Base-by-base conservation (phyloP, 2,797 vertebrate species). In the Mustela erminea region DNA sequence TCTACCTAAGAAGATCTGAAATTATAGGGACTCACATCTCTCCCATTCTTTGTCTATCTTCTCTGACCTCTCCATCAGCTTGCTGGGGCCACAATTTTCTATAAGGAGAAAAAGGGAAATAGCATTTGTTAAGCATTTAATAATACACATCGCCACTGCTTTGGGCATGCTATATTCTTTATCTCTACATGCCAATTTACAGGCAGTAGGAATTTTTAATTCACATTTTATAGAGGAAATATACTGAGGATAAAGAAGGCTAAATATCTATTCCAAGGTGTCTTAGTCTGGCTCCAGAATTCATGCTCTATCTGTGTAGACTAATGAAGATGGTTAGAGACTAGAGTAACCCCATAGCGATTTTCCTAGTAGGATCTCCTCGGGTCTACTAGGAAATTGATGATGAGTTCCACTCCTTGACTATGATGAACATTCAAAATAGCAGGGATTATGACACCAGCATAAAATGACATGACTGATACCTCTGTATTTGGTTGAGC, bases 201-300 rank as follows among this genome's bases (percentile, higher is more conserved):
- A 72, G 17, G 58, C n/a, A 80, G 64, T 52, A 52, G 12, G 41
- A 43, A 85, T 93, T 95, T 96, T 75, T 82, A 94, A 91, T 14
- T 23, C 29, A 86, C 52, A 82, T 86, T 78, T 95, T 56, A 64
- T 60, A 82, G 13, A 75, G 25, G 41, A 75, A 75, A 75, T 46
- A 75, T 46, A 90, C 43, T 35, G 66, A 95, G 32, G 6, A 46
- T 85, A 43, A 58, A 74, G 62, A 74, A 93, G 32, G 58, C 25
- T 78, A 70, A 90, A 46, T 58, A n/a, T 70, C 38, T 72, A 78
- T 56, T 62, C 21, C 7, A 89, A 64, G 80, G 2, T 41, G 12
- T 92, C 38, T 68, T 60, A 85, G 68, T 11, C 72, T 95, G 43
- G 41, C 46, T 92, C 54, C 68, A 41, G 70, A 82, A 12, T 18